Conservation (phyloP, 2,888 invertebrate species). For the Mechanitis messenoides region DNA sequence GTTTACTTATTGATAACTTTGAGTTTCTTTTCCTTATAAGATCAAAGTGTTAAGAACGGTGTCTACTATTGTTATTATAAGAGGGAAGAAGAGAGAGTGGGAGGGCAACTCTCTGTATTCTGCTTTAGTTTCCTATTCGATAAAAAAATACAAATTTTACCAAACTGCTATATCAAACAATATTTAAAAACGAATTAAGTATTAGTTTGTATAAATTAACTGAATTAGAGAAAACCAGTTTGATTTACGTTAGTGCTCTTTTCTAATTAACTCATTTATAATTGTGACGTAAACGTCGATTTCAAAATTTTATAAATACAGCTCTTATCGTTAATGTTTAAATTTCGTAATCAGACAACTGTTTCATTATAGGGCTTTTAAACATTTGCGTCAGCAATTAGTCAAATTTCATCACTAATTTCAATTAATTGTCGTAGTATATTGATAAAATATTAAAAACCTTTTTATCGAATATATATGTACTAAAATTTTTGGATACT, state of each 20-base stretch:
- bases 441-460: no score
- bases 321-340: neutral
- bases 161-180: neutral
- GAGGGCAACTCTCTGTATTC: no score
- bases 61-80: no score
- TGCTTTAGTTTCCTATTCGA: no score
- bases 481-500: no score
- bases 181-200: no score
- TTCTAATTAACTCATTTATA: conserved; percentile 6
- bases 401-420: conserved; percentile 1
- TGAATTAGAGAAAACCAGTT: neutral
- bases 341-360: neutral
- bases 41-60: neutral
- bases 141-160: no score
- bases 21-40: conserved; percentile 1
- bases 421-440: neutral
- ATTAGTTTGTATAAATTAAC: neutral
- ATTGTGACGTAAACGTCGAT: neutral
- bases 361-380: neutral
- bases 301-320: neutral
- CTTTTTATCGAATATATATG: no score
- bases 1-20: neutral
- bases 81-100: no score
- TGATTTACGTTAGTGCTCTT: neutral
- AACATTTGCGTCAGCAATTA: neutral